phyloP scores from a whole-genome alignment of 2,113 vertebrate species.

The Dendropsophus ebraccatus region DNA sequence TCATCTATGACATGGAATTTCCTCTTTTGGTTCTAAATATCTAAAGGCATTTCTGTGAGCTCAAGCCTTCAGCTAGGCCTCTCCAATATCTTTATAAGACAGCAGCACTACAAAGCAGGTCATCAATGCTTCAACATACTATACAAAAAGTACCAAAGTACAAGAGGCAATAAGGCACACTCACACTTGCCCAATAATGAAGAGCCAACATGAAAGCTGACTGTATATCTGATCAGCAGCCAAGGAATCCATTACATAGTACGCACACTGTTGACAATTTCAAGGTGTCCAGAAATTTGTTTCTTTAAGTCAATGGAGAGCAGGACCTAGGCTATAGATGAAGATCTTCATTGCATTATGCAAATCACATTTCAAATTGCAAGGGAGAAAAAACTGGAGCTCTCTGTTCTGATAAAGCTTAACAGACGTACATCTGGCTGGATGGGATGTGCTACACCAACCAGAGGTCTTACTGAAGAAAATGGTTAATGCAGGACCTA shows the following conservation, averaged over 20 bases:
- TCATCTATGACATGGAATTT: constrained; percentile 33
- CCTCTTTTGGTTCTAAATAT: constrained; percentile 24
- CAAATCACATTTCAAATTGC: not conserved
- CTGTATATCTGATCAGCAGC: constrained; percentile 28
- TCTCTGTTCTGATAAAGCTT: not conserved
- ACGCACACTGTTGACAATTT: not conserved
- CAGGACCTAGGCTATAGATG: not conserved
- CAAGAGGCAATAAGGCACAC: constrained; percentile 47
- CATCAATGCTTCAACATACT: constrained; percentile 38
- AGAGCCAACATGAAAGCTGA: constrained; percentile 22
- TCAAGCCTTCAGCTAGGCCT: constrained; percentile 2
- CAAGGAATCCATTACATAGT: constrained; percentile 38
- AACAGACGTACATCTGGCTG: not conserved
- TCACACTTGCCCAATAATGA: constrained; percentile 37
- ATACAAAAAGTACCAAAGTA: constrained; percentile 42
- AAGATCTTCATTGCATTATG: not conserved
- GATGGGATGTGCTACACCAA: not conserved
- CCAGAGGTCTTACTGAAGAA: not conserved
- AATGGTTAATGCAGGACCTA: not conserved
- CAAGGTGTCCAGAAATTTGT: not conserved
- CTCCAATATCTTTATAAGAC: constrained; percentile 19
- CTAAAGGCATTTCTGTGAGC: constrained; percentile 39
- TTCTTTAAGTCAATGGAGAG: not conserved
- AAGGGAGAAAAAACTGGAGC: not conserved
- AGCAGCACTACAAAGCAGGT: constrained; percentile 27